Conservation (phyloP, 2,113 vertebrate genomes). For the Globicephala melas region DNA sequence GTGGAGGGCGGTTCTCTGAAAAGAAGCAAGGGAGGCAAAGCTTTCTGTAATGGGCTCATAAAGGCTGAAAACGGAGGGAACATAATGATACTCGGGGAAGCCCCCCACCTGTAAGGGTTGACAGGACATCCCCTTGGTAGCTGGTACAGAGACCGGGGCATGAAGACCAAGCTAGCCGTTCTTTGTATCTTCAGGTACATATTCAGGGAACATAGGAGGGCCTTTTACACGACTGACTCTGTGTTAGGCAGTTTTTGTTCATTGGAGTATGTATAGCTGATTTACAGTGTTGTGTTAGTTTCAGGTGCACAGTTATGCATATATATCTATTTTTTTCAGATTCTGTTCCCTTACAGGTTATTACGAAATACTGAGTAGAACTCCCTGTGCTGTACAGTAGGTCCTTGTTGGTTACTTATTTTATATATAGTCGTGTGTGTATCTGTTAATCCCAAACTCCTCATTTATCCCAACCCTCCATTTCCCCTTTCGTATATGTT, state of each 20-base stretch:
- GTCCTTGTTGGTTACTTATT: neutral
- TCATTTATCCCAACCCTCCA: neutral
- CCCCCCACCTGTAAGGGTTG: neutral
- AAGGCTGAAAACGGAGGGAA: neutral
- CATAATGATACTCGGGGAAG: neutral
- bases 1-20: neutral
- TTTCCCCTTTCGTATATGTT: neutral
- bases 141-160: neutral
- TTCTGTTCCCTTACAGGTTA: fast-evolving
- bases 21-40: neutral
- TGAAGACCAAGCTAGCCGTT: neutral
- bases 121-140: too few species aligned
- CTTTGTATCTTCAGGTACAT: neutral
- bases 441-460: neutral
- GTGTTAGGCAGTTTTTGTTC: neutral
- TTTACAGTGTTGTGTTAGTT: neutral
- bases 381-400: neutral
- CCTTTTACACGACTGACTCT: neutral
- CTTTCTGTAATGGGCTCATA: neutral
- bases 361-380: neutral
- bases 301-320: fast-evolving
- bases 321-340: neutral
- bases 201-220: neutral
- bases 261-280: neutral
- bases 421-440: neutral